Evolutionary conservation across 2,113 vertebrate genomes (phyloP), one percentile per base, ranked within the genome.

Genomic region (Balaenoptera acutorostrata): DNA sequence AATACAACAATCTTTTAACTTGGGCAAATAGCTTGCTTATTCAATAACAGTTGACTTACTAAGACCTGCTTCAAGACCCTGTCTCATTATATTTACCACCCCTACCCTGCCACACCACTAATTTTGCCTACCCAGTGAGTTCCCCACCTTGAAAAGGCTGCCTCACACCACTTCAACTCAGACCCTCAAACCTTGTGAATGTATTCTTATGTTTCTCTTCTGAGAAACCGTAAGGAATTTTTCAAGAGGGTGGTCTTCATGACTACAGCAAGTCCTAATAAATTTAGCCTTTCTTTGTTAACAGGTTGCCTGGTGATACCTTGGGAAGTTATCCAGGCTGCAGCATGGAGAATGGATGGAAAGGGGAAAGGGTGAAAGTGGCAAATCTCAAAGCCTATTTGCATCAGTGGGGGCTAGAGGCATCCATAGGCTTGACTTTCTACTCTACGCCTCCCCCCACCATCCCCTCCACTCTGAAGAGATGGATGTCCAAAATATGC

Each of bases 331-430:
- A 88, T n/a, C n/a, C 8, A 0, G 5, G 17, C 59, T n/a, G 3
- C 39, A 31, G 27, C 17, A 2, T 29, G 33, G 12, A 77, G 61
- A 75, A 80, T 3, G 31, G 33, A 4, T 29, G 4, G 36, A 59
- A 59, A n/a, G 20, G 31, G 5, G 3, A 61, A 89, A n/a, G 7
- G 27, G 44, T 41, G 29, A 33, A 29, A 41, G 39, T 21, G 39
- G 14, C 4, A 39, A 74, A 15, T 83, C 59, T 93, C 61, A 63
- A 44, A 72, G 39, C 46, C 55, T 68, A 21, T 74, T 39, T 82
- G 33, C 12, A 20, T 15, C 36, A 27, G 0, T 46, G 33, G 13
- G 0, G 25, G 25, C 17, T 64, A 13, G 15, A 66, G 25, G 9
- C 39, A 41, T 5, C 55, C 68, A 68, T 0, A 3, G 27, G 14